These are phyloP conservation scores for Xanthostigma xanthostigma DNA, from an alignment of 2,888 invertebrate species.

Conservation along the genomic window DNA sequence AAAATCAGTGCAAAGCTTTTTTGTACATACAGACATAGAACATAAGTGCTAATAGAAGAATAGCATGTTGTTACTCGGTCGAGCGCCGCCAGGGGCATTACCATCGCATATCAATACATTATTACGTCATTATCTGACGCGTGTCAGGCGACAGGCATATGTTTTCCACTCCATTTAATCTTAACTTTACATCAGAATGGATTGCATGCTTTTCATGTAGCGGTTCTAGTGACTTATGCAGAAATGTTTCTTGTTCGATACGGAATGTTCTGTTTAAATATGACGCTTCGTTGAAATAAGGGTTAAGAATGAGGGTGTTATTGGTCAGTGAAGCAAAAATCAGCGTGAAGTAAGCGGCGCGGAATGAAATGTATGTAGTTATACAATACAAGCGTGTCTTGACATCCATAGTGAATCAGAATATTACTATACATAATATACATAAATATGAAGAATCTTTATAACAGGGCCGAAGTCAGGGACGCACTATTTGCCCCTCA, in stretches of 20 bases:
- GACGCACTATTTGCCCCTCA: too few relatives aligned
- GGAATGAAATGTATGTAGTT: slow-evolving; percentile 5
- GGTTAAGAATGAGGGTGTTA: slow-evolving; percentile 3
- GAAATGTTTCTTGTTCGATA: too few relatives aligned
- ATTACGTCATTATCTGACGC: slow-evolving; percentile 30
- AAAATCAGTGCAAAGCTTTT: too few relatives aligned
- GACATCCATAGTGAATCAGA: too few relatives aligned
- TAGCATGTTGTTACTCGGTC: slow-evolving; percentile 1
- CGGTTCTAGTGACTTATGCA: too few relatives aligned
- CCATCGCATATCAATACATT: slow-evolving; percentile 26
- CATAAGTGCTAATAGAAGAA: neutral
- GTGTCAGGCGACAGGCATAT: slow-evolving; percentile 29
- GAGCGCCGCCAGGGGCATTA: neutral
- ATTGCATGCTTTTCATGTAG: neutral
- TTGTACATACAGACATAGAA: too few relatives aligned
- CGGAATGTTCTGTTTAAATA: neutral
- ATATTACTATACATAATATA: too few relatives aligned
- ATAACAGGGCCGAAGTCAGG: too few relatives aligned
- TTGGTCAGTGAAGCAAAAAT: slow-evolving; percentile 10
- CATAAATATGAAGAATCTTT: too few relatives aligned
- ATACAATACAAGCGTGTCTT: too few relatives aligned
- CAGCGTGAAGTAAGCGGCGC: slow-evolving; percentile 5
- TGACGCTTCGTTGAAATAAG: slow-evolving; percentile 1
- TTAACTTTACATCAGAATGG: slow-evolving; percentile 1
- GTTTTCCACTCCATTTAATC: slow-evolving; percentile 18